Evolutionary conservation across 2,797 vertebrate species (phyloP).

Genomic region (Anniella stebbinsi): DNA sequence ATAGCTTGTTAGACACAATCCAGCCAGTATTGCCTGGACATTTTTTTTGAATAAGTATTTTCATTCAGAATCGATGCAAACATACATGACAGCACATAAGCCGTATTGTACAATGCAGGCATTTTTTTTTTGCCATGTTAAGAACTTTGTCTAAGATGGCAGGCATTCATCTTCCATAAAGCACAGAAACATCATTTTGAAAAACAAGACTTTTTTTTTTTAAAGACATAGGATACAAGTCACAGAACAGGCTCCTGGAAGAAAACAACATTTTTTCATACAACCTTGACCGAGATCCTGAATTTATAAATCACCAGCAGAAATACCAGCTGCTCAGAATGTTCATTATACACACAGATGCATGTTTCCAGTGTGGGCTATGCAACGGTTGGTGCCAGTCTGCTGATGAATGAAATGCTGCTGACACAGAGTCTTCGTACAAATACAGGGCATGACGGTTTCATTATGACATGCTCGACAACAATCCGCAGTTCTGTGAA

Average conservation of each 20-base stretch:
- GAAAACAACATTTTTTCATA: conserved; percentile 72
- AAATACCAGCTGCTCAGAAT: conserved; percentile 81
- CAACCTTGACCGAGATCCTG: conserved; percentile 71
- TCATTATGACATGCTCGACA: conserved; percentile 96
- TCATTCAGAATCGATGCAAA: conserved; percentile 2
- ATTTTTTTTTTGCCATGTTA: background rate
- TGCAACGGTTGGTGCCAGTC: conserved; percentile 93
- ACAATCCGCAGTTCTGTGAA: conserved; percentile 96
- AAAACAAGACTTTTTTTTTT: conserved; percentile 43
- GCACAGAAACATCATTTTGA: conserved; percentile 66
- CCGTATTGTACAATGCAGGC: conserved; percentile 15
- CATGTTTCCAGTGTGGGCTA: conserved; percentile 74
- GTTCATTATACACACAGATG: conserved; percentile 67
- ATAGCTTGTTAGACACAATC: conserved; percentile 27
- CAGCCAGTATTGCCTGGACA: conserved; percentile 29
- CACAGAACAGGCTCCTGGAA: conserved; percentile 64
- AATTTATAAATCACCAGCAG: conserved; percentile 74
- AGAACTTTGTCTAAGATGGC: conserved; percentile 30
- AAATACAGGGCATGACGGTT: conserved; percentile 93
- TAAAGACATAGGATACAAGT: conserved; percentile 70
- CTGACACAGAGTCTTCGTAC: conserved; percentile 95
- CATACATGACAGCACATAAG: conserved; percentile 10
- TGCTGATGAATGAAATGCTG: conserved; percentile 97
- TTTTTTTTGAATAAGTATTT: conserved; percentile 4
- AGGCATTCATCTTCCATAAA: conserved; percentile 65